These are phyloP conservation scores for Antheraea assamensis DNA, from an alignment of 2,888 invertebrate genomes.

Conservation along the genomic window DNA sequence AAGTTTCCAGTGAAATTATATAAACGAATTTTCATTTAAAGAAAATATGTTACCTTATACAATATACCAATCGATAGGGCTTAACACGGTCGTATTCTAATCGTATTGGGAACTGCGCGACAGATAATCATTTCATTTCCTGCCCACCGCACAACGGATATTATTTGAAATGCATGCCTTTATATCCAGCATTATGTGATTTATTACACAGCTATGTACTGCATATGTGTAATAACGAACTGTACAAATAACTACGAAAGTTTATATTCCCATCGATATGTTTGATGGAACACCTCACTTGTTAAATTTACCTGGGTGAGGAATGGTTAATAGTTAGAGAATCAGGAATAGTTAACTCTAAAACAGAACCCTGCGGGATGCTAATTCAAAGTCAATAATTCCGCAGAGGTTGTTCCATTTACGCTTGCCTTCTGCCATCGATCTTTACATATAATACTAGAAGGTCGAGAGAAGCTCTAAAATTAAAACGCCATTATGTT, in stretches of 20 bases:
- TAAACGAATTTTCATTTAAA: not conserved
- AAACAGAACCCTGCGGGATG: too few relatives aligned
- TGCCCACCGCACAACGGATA: slow-evolving; percentile 57
- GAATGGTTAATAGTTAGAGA: too few relatives aligned
- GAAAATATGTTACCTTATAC: not conserved
- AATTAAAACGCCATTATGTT: too few relatives aligned
- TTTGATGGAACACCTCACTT: too few relatives aligned
- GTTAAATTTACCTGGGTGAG: too few relatives aligned
- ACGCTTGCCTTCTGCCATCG: too few relatives aligned
- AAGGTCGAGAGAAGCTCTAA: too few relatives aligned
- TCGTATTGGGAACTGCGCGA: not conserved
- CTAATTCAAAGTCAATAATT: too few relatives aligned
- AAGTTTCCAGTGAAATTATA: not conserved
- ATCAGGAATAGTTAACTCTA: too few relatives aligned
- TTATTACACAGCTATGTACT: not conserved
- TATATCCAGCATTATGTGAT: slow-evolving; percentile 28
- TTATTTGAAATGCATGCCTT: slow-evolving; percentile 58
- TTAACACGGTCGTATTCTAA: not conserved
- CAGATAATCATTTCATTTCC: slow-evolving; percentile 59
- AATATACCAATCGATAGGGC: not conserved
- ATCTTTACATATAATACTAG: too few relatives aligned
- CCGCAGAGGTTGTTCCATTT: too few relatives aligned
- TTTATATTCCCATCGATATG: too few relatives aligned
- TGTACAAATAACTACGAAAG: not conserved
- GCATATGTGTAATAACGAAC: not conserved